A percentile compares a stretch with the other conserved stretches of the same genome.
Conservation (phyloP, 2,888 invertebrate species). For the Leistus spinibarbis region DNA sequence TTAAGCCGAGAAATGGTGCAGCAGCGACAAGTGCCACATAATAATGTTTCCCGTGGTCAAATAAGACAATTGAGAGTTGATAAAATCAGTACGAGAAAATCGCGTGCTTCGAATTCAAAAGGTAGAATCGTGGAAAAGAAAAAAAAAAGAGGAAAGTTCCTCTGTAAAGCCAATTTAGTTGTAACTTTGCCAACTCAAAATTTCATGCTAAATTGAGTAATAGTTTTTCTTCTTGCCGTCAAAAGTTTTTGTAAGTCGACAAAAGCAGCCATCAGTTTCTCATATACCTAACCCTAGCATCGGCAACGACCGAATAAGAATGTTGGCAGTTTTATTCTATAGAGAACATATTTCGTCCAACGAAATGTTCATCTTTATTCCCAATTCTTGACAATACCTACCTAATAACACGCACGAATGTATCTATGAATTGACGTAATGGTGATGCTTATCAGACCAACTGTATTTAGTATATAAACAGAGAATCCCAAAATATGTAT, state of each 20-base stretch:
- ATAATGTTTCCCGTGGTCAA: neutral
- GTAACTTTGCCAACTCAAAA: slow-evolving; percentile 39
- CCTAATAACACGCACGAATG: slow-evolving; percentile 4
- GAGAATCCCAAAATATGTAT: too few relatives aligned
- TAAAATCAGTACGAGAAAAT: slow-evolving; percentile 22
- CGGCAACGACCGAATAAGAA: slow-evolving; percentile 20
- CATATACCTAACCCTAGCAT: neutral
- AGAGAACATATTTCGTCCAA: slow-evolving; percentile 15
- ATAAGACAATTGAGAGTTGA: neutral
- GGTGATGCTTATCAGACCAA: too few relatives aligned
- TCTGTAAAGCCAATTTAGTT: slow-evolving; percentile 31
- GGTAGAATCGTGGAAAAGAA: slow-evolving; percentile 27
- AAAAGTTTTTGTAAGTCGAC: slow-evolving; percentile 30
- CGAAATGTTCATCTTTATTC: slow-evolving; percentile 32
- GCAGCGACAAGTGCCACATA: neutral
- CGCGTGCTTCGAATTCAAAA: slow-evolving; percentile 24
- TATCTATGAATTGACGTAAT: too few relatives aligned
- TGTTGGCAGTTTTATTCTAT: slow-evolving; percentile 1
- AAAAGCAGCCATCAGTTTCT: neutral
- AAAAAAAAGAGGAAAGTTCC: slow-evolving; percentile 12
- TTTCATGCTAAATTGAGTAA: slow-evolving; percentile 39
- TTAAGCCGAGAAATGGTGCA: neutral
- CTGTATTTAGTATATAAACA: too few relatives aligned
- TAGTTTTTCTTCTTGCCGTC: slow-evolving; percentile 32
- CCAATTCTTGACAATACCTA: slow-evolving; percentile 25